Base-by-base conservation (phyloP, 1,140 invertebrate genomes). In the Temnothorax longispinosus region DNA sequence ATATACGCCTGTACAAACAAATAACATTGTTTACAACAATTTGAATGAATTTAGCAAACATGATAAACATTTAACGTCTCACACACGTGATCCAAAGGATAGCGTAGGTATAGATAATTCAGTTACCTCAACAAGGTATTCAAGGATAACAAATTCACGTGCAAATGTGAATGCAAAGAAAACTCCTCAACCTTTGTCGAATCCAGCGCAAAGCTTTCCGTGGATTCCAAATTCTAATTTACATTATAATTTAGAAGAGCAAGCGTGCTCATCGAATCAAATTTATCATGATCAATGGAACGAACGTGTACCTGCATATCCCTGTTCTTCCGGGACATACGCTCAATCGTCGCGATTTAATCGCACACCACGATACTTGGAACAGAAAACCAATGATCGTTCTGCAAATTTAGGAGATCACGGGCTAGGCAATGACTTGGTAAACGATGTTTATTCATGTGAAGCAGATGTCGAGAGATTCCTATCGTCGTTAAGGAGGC, bases 401-500 rank as follows among this genome's bases (percentile, higher is more conserved):
- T n/a, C n/a, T 21, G 38, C 41, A 52, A n/a, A 56, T 15, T 6
- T 44, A 21, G 35, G 50, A 32, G 32, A 13, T 35, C 27, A 35
- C 11, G 21, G 38, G 13, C 8, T 3, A 35, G n/a, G 60, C 62
- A 5, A 72, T 47, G 13, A 47, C 75, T 32, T 27, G 11, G 44
- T 62, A 44, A 47, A 65, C n/a, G 56, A 71, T 38, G 3, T 52
- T 54, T 56, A 52, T 5, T 10, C 67, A 15, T 2, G 41, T 35
- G 56, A 88, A 58, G 64, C 21, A 10, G 74, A 89, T 62, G 87
- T 94, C 52, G 94, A 95, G 41, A 44, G 77, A 6, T 94, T 93
- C 87, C 91, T 95, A 65, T 44, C 35, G 32, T 89, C 91, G 41
- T 85, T 95, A 35, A 90, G 91, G 77, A 35, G 71, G 10, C 88